Percentiles rank a stretch among this genome's conserved stretches.
phyloP scores from a whole-genome alignment of 2,113 vertebrate genomes.

The Tychaedon coryphoeus region DNA sequence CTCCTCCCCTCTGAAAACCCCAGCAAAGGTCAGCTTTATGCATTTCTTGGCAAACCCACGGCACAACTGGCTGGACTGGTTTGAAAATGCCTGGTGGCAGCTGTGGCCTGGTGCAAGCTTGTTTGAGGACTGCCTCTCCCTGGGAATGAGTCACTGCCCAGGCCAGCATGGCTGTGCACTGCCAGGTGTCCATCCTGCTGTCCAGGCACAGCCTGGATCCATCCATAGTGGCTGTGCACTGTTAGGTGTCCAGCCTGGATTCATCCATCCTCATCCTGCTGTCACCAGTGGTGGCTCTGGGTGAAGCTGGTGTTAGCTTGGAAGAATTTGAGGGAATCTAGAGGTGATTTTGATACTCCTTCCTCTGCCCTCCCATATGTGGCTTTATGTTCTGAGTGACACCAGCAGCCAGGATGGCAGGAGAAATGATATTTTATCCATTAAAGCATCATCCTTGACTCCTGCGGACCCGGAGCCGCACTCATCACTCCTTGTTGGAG shows the following conservation, averaged over 20 bases:
- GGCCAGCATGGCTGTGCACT: accelerated
- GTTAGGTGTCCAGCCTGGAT: background rate
- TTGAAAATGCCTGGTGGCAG: background rate
- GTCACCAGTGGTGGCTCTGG: accelerated
- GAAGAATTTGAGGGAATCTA: background rate
- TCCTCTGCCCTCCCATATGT: background rate
- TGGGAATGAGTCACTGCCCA: background rate
- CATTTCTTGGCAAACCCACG: background rate
- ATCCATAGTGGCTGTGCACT: background rate
- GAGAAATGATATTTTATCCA: background rate
- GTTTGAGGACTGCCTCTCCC: background rate
- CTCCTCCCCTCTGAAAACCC: background rate
- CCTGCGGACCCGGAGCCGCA: background rate
- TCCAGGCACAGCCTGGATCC: accelerated
- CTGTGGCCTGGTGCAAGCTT: accelerated
- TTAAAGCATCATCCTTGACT: background rate
- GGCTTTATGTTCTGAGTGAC: background rate
- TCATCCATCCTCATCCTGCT: accelerated
- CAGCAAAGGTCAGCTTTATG: background rate
- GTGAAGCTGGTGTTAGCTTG: background rate
- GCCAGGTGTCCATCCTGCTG: background rate
- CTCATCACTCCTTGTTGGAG: background rate
- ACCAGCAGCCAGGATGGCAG: background rate
- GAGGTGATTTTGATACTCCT: background rate
- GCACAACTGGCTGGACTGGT: background rate